Conservation (phyloP, 1,140 invertebrate genomes). For the Drosophila oshimai region DNA sequence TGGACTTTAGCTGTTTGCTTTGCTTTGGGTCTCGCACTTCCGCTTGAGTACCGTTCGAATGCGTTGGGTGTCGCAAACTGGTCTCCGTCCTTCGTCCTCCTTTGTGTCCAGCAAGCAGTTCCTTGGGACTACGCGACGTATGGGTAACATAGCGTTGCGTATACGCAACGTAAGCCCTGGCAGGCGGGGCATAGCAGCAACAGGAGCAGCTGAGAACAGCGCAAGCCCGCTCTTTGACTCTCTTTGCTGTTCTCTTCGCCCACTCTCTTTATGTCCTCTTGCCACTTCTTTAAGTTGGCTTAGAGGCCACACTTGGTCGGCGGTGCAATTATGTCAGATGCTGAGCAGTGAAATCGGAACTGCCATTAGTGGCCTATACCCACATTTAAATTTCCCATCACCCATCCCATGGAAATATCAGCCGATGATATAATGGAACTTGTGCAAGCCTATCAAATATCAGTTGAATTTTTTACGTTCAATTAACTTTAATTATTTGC, state of each 20-base stretch:
- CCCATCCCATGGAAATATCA: neutral
- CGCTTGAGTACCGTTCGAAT: slow-evolving; percentile 51
- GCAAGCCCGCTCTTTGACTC: slow-evolving; percentile 22
- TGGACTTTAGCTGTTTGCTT: slow-evolving; percentile 26
- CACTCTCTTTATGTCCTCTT: slow-evolving; percentile 12
- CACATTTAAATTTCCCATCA: slow-evolving; percentile 6
- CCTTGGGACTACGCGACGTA: slow-evolving; percentile 24
- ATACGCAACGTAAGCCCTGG: slow-evolving; percentile 49
- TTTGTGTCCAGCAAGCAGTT: neutral
- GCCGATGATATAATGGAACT: slow-evolving; percentile 1
- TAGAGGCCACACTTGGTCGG: slow-evolving; percentile 37
- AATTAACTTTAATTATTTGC: slow-evolving; percentile 38
- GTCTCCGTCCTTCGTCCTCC: slow-evolving; percentile 11
- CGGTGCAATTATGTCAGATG: slow-evolving; percentile 63
- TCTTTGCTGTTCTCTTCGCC: slow-evolving; percentile 17
- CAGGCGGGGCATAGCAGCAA: slow-evolving; percentile 65
- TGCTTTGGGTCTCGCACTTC: slow-evolving; percentile 38
- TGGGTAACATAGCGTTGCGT: slow-evolving; percentile 23
- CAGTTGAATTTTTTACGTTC: neutral
- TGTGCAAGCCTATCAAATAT: slow-evolving; percentile 8
- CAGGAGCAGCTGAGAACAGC: slow-evolving; percentile 1
- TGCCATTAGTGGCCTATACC: slow-evolving; percentile 1
- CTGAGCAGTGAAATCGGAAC: slow-evolving; percentile 41
- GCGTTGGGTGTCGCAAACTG: slow-evolving; percentile 48
- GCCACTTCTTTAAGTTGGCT: slow-evolving; percentile 24